A percentile compares a stretch with the other conserved stretches of the same genome.
phyloP scores from a whole-genome alignment of 2,888 invertebrate genomes.

The Yponomeuta evonymella region DNA sequence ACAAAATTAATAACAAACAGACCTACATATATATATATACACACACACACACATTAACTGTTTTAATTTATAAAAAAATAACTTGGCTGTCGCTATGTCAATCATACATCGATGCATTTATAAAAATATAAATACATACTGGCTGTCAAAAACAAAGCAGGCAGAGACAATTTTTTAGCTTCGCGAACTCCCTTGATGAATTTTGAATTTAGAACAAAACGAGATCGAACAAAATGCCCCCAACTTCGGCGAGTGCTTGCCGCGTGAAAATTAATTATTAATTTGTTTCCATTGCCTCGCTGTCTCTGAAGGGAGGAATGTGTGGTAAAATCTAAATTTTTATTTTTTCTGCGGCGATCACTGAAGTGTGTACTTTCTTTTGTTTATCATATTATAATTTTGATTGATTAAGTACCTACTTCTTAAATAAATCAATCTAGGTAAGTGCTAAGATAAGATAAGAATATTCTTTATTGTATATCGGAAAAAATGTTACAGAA shows the following conservation, averaged over 20 bases:
- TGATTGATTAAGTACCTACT: not conserved
- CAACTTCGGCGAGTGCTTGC: constrained; percentile 49
- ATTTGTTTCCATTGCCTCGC: constrained; percentile 59
- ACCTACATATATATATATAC: not conserved
- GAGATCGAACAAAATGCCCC: constrained; percentile 49
- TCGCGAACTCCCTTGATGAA: constrained; percentile 52
- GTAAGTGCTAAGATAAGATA: no score
- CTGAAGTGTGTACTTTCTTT: not conserved
- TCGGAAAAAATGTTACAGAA: no score
- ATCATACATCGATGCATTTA: constrained; percentile 21
- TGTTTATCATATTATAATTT: not conserved
- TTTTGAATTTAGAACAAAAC: constrained; percentile 65
- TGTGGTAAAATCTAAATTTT: constrained; percentile 44
- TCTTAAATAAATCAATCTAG: no score
- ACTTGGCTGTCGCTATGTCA: constrained; percentile 20
- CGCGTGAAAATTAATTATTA: constrained; percentile 71
- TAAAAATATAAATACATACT: constrained; percentile 13
- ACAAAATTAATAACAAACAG: not conserved
- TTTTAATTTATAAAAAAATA: not conserved
- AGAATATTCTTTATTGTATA: no score
- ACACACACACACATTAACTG: no score
- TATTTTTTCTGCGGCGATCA: constrained; percentile 33
- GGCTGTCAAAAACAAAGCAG: constrained; percentile 28
- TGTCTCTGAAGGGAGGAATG: constrained; percentile 46
- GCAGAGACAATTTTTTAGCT: constrained; percentile 56